These are phyloP conservation scores for Acronicta leporina DNA, from an alignment of 2,888 invertebrate species.

Conservation along the genomic window DNA sequence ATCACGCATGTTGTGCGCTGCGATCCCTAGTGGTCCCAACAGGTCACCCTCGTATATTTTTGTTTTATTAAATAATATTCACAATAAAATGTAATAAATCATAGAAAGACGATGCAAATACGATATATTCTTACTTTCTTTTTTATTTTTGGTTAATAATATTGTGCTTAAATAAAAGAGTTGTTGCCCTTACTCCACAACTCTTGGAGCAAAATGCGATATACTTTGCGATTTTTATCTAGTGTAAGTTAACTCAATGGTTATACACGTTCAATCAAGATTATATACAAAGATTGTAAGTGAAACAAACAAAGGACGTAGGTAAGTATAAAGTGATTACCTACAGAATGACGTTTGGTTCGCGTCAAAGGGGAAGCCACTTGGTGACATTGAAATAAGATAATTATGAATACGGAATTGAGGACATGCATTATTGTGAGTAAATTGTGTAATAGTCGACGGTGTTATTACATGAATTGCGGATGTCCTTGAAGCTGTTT, in stretches of 20 bases:
- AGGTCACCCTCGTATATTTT: too few species aligned
- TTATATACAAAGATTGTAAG: conserved; percentile 46
- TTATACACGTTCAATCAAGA: conserved; percentile 42
- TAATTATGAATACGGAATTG: conserved; percentile 33
- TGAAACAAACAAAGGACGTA: conserved; percentile 52
- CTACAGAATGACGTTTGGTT: conserved; percentile 25
- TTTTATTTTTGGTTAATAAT: too few species aligned
- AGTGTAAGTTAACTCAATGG: not conserved
- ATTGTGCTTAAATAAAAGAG: not conserved
- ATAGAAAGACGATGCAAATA: too few species aligned
- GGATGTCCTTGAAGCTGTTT: conserved; percentile 4
- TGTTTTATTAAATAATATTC: too few species aligned
- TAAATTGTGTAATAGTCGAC: conserved; percentile 25
- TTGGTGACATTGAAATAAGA: conserved; percentile 43
- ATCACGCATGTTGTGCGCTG: too few species aligned
- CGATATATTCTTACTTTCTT: too few species aligned
- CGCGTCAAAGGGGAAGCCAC: conserved; percentile 26
- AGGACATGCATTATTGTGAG: conserved; percentile 30
- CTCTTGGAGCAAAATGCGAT: not conserved
- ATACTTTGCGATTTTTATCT: not conserved
- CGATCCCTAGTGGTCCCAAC: too few species aligned
- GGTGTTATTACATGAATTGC: conserved; percentile 23
- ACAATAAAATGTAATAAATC: too few species aligned
- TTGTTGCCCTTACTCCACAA: not conserved
- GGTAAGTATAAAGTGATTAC: conserved; percentile 16